Percentiles rank a stretch among this genome's conserved stretches.
phyloP scores from a whole-genome alignment of 2,888 invertebrate genomes.

The Agrypnus murinus region DNA sequence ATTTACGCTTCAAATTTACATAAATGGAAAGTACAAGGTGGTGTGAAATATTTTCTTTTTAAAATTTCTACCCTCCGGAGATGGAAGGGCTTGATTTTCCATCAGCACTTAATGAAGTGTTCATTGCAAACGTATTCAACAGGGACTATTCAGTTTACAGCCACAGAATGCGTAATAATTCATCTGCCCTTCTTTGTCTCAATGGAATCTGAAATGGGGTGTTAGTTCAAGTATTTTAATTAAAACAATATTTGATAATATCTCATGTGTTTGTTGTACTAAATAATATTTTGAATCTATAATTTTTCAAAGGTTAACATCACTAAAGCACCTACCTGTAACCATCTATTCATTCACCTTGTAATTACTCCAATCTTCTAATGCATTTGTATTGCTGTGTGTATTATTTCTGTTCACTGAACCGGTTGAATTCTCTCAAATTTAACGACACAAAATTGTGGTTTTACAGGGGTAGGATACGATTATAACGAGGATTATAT shows the following conservation, averaged over 20 bases:
- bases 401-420: constrained; percentile 1
- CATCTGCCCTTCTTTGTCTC: constrained; percentile 36
- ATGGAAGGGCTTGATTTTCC: constrained; percentile 13
- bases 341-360: too few species aligned
- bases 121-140: constrained; percentile 31
- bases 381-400: background rate
- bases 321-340: too few species aligned
- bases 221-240: constrained; percentile 36
- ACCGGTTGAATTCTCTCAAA: background rate
- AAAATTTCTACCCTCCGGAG: background rate
- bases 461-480: background rate
- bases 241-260: constrained; percentile 9
- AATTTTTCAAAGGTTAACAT: too few species aligned
- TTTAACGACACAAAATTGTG: constrained; percentile 2
- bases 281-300: background rate
- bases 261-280: constrained; percentile 4
- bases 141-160: constrained; percentile 31
- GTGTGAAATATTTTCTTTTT: background rate
- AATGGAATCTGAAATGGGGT: constrained; percentile 27
- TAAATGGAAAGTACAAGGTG: background rate
- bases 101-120: constrained; percentile 37
- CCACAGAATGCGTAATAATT: constrained; percentile 36
- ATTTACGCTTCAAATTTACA: too few species aligned
- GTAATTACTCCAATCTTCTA: background rate
- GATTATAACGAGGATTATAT: background rate